Conservation (phyloP, 2,888 invertebrate genomes). For the Dynastes maya region DNA sequence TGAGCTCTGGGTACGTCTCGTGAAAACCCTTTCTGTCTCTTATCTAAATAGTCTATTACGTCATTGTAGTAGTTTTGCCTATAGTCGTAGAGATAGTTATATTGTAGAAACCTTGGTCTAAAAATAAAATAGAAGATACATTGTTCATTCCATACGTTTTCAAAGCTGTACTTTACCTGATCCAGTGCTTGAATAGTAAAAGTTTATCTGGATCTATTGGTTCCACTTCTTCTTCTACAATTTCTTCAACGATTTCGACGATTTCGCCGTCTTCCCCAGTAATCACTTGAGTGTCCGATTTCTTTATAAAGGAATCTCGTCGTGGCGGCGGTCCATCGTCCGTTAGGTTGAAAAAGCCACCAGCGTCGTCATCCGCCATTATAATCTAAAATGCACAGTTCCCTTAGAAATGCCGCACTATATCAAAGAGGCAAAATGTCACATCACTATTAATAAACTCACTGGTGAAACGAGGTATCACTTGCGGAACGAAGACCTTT, state of each 20-base stretch:
- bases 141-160: background rate
- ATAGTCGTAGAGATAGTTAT: constrained; percentile 88
- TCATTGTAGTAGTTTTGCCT: constrained; percentile 90
- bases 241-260: constrained; percentile 63
- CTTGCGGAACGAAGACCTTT: constrained; percentile 58
- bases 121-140: constrained; percentile 24
- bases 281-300: constrained; percentile 59
- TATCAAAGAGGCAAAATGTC: constrained; percentile 39
- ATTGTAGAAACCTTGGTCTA: constrained; percentile 86
- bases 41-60: constrained; percentile 87
- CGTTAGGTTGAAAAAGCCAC: constrained; percentile 61
- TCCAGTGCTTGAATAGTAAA: constrained; percentile 87
- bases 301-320: constrained; percentile 5
- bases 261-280: constrained; percentile 60
- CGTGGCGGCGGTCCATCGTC: constrained; percentile 58
- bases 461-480: constrained; percentile 49
- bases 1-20: constrained; percentile 85
- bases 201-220: constrained; percentile 78
- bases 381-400: constrained; percentile 50
- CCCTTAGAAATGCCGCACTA: constrained; percentile 26
- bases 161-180: constrained; percentile 73
- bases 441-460: constrained; percentile 53
- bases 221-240: constrained; percentile 60
- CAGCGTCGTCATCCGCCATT: constrained; percentile 60
- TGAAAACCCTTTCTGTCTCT: constrained; percentile 78